These are phyloP conservation scores for Philaenus spumarius DNA, from an alignment of 1,140 invertebrate species.

Conservation along the genomic window DNA sequence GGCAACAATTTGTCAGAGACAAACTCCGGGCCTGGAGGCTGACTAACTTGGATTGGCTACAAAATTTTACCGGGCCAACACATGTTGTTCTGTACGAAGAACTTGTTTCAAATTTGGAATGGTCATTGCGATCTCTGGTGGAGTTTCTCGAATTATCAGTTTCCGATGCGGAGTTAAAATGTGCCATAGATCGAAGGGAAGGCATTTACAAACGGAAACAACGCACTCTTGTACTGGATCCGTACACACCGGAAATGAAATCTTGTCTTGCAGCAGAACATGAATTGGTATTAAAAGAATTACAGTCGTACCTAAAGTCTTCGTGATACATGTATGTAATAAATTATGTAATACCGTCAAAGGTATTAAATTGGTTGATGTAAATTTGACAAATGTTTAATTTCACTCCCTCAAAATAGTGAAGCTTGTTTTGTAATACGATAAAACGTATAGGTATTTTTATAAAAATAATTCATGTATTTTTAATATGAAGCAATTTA, in stretches of 20 bases:
- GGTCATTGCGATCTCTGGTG: conserved; percentile 49
- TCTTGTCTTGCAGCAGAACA: conserved; percentile 26
- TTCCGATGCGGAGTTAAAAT: conserved; percentile 47
- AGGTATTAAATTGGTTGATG: too few species aligned
- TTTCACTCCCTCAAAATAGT: too few species aligned
- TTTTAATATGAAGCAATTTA: too few species aligned
- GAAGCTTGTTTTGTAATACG: too few species aligned
- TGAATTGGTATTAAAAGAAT: conserved; percentile 13
- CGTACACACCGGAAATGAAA: conserved; percentile 55
- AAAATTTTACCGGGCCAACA: conserved; percentile 57
- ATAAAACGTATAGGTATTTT: too few species aligned
- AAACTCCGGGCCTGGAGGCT: conserved; percentile 59
- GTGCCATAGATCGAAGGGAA: conserved; percentile 53
- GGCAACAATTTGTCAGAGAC: conserved; percentile 60
- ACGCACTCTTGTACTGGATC: conserved; percentile 57
- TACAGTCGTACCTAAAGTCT: conserved; percentile 2
- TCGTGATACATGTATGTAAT: neutral
- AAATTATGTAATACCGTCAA: too few species aligned
- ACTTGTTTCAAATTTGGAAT: conserved; percentile 52
- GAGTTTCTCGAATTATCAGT: conserved; percentile 52
- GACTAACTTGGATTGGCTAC: conserved; percentile 60
- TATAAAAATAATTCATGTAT: too few species aligned
- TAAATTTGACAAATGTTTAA: too few species aligned
- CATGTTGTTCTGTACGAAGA: conserved; percentile 65
- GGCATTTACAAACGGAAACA: conserved; percentile 63